Evolutionary conservation across 2,888 invertebrate species (phyloP).

Genomic region (Isoperla grammatica): DNA sequence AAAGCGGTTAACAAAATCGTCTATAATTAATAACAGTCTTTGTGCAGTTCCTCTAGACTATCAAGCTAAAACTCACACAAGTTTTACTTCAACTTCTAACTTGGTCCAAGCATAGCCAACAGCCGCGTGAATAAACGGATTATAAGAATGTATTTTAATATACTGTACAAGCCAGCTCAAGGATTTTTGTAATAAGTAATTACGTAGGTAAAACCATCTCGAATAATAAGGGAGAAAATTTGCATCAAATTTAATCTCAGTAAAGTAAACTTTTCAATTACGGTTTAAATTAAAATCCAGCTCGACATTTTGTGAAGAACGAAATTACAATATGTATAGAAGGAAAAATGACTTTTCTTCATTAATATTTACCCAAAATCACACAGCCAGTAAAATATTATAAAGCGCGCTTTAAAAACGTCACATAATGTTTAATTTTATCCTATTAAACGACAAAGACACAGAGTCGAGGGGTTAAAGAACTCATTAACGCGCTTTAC

Average conservation of each 20-base stretch:
- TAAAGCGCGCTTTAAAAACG: neutral
- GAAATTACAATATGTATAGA: constrained; percentile 22
- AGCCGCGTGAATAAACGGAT: no score
- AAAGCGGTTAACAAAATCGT: no score
- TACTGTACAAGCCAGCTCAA: neutral
- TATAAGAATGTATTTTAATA: no score
- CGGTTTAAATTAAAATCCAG: constrained; percentile 26
- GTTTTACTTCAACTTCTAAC: no score
- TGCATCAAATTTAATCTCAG: constrained; percentile 27
- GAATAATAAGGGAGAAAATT: constrained; percentile 18
- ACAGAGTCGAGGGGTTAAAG: constrained; percentile 4
- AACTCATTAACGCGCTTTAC: constrained; percentile 11
- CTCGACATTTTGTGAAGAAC: constrained; percentile 24
- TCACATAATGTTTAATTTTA: neutral
- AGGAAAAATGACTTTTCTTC: neutral
- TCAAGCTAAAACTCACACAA: no score
- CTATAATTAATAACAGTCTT: no score
- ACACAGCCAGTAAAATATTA: neutral
- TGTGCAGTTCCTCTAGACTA: no score
- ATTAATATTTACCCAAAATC: neutral
- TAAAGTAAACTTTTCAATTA: constrained; percentile 28
- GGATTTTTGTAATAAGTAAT: constrained; percentile 6
- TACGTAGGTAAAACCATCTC: neutral
- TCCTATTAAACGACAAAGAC: neutral
- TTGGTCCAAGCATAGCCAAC: no score